These are phyloP conservation scores for Aleiodes alternator DNA, from an alignment of 2,888 invertebrate genomes.

Conservation along the genomic window DNA sequence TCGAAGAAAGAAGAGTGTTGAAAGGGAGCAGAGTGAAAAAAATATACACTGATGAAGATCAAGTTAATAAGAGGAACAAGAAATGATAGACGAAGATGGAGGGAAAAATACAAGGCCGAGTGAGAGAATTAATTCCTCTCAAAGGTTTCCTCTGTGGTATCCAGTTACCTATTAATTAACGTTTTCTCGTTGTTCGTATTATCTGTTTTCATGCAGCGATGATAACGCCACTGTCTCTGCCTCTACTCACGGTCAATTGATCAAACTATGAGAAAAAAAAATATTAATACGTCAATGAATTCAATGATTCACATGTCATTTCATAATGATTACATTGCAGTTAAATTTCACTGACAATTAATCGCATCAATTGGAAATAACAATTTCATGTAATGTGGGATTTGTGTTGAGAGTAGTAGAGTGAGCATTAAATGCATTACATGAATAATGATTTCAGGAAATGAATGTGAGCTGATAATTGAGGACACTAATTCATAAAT, in stretches of 20 bases:
- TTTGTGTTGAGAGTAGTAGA: too few species aligned
- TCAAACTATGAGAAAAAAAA: neutral
- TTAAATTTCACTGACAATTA: too few species aligned
- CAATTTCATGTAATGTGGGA: too few species aligned
- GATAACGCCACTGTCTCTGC: neutral
- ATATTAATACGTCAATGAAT: too few species aligned
- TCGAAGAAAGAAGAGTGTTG: neutral
- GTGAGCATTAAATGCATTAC: too few species aligned
- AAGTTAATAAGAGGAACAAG: slow-evolving; percentile 18
- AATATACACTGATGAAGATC: neutral
- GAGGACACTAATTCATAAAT: too few species aligned
- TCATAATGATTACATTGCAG: too few species aligned
- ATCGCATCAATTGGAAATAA: too few species aligned
- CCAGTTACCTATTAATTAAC: slow-evolving; percentile 17
- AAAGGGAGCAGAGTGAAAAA: neutral
- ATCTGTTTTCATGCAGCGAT: neutral
- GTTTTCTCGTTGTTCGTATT: slow-evolving; percentile 10
- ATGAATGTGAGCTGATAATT: too few species aligned
- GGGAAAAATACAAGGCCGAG: slow-evolving; percentile 18
- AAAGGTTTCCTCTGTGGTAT: slow-evolving; percentile 22
- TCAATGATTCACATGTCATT: too few species aligned
- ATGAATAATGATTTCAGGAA: too few species aligned
- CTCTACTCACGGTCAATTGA: neutral
- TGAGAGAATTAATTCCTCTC: slow-evolving; percentile 9
- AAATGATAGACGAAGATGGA: neutral